Conservation (phyloP, 1,140 invertebrate species). For the Sycobia sp. region DNA sequence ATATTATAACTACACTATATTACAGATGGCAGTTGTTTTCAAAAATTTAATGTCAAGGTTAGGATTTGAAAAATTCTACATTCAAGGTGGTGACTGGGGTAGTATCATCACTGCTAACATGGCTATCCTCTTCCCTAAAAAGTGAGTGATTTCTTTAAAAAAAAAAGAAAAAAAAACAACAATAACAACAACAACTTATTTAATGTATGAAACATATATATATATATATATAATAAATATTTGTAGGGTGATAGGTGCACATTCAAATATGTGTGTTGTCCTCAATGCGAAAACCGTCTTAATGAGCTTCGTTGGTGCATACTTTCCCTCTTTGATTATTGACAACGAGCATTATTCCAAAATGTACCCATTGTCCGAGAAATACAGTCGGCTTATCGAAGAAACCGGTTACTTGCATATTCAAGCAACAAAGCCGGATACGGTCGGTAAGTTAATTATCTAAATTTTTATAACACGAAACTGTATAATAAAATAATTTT, state of each 20-base stretch:
- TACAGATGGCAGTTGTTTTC: slow-evolving; percentile 74
- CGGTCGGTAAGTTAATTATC: slow-evolving; percentile 70
- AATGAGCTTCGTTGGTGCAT: slow-evolving; percentile 62
- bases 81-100: slow-evolving; percentile 89
- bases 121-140: slow-evolving; percentile 72
- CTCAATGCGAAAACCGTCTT: slow-evolving; percentile 53
- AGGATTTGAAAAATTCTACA: slow-evolving; percentile 75
- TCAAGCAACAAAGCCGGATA: slow-evolving; percentile 90
- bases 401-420: slow-evolving; percentile 84
- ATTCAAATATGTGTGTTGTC: slow-evolving; percentile 69
- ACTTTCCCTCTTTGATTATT: slow-evolving; percentile 66
- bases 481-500: too few species aligned
- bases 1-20: too few species aligned
- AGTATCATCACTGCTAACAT: slow-evolving; percentile 66
- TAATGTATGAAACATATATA: not conserved
- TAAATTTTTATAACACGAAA: too few species aligned
- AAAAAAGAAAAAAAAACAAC: too few species aligned
- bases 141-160: slow-evolving; percentile 37
- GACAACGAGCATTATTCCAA: slow-evolving; percentile 63
- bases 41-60: slow-evolving; percentile 83
- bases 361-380: slow-evolving; percentile 67
- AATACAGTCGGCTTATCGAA: slow-evolving; percentile 62
- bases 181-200: too few species aligned
- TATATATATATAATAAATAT: slow-evolving; percentile 3
- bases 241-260: slow-evolving; percentile 62